These are phyloP conservation scores for Crocuta crocuta DNA, from an alignment of 2,113 vertebrate species.

Conservation along the genomic window DNA sequence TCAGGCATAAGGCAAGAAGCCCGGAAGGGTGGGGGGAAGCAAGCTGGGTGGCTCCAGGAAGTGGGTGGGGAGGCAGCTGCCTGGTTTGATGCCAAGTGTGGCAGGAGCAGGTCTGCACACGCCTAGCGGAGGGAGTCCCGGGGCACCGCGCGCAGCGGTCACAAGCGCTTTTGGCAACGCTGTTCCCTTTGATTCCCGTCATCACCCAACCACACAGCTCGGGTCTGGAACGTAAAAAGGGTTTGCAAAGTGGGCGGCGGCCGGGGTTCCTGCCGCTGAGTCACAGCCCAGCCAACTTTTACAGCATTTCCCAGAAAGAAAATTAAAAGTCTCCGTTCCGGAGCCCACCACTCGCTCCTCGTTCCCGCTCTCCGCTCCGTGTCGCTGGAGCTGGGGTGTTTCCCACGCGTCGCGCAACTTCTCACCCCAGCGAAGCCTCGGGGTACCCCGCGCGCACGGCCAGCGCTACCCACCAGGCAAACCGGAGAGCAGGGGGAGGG, in stretches of 20 bases:
- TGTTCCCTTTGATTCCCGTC: background rate
- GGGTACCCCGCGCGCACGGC: background rate
- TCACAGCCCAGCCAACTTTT: slow-evolving; percentile 71
- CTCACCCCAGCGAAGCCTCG: background rate
- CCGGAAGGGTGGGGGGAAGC: background rate
- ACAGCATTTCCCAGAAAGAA: slow-evolving; percentile 39
- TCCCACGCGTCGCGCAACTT: background rate
- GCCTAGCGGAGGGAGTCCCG: background rate
- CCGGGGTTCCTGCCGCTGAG: slow-evolving; percentile 53
- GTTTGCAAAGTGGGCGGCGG: slow-evolving; percentile 24
- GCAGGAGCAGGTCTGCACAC: accelerated
- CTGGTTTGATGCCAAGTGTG: background rate
- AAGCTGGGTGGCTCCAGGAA: background rate
- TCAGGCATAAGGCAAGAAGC: background rate
- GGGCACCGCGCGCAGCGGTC: background rate
- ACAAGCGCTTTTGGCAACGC: background rate
- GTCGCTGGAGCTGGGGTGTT: background rate
- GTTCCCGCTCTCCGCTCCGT: background rate
- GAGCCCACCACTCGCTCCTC: background rate
- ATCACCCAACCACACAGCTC: background rate
- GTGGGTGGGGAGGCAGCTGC: slow-evolving; percentile 39
- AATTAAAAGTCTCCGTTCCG: background rate
- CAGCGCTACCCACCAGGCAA: background rate
- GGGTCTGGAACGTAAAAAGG: background rate
- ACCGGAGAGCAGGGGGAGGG: background rate